phyloP scores from a whole-genome alignment of 2,113 vertebrate species.

The Bubalus kerabau region DNA sequence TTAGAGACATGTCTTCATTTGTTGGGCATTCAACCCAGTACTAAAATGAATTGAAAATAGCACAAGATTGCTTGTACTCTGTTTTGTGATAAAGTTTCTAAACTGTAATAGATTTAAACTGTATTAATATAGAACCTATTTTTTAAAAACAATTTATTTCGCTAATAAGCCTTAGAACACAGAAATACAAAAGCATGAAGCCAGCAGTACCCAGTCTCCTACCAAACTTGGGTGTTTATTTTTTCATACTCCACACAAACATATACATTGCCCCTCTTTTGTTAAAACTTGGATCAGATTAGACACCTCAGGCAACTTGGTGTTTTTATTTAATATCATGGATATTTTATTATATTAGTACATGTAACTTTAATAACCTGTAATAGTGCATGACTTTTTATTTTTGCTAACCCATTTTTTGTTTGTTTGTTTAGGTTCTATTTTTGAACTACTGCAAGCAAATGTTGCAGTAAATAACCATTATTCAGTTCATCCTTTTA shows the following conservation, averaged over 20 bases:
- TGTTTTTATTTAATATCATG: constrained; percentile 8
- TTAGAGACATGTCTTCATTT: neutral
- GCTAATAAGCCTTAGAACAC: neutral
- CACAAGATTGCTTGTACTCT: neutral
- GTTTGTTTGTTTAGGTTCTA: neutral
- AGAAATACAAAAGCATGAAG: neutral
- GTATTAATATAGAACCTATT: neutral
- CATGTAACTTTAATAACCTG: neutral
- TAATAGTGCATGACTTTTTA: neutral
- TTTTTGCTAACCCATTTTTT: neutral
- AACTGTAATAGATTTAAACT: neutral
- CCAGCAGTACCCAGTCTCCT: neutral
- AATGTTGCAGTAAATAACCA: neutral
- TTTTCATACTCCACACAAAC: neutral
- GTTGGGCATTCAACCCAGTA: neutral
- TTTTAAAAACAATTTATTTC: neutral
- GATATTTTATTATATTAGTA: neutral
- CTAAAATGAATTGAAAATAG: constrained; percentile 19
- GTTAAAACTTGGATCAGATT: neutral
- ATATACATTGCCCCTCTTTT: neutral
- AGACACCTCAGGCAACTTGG: neutral
- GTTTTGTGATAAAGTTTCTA: neutral
- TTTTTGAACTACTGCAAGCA: neutral
- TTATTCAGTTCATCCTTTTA: neutral
- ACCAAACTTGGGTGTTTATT: neutral